These are phyloP conservation scores for Boleophthalmus pectinirostris DNA, from an alignment of 2,113 vertebrate genomes.

Conservation along the genomic window DNA sequence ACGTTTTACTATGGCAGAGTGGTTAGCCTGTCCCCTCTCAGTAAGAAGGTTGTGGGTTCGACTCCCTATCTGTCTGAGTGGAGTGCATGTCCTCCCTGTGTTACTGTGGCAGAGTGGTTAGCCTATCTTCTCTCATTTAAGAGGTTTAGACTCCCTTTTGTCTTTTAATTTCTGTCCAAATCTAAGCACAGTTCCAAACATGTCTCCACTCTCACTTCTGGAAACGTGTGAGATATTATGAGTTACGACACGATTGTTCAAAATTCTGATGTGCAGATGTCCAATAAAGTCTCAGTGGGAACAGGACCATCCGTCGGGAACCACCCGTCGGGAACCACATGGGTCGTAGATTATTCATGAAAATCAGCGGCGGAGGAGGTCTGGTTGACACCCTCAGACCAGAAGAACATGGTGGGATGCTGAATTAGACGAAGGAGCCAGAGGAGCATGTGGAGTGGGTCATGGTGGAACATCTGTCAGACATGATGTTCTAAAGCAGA, in stretches of 20 bases:
- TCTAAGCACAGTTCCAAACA: background rate
- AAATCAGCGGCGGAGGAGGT: background rate
- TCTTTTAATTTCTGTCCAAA: background rate
- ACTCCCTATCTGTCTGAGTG: too few species aligned
- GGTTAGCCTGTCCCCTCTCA: background rate
- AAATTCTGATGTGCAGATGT: background rate
- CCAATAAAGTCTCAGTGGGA: background rate
- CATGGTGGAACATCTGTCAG: too few species aligned
- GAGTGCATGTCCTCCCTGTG: too few species aligned
- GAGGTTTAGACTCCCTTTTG: too few species aligned
- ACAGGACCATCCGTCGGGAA: background rate
- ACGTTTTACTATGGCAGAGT: background rate
- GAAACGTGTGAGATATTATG: background rate
- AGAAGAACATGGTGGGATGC: background rate
- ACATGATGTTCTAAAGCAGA: too few species aligned
- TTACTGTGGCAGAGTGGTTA: too few species aligned
- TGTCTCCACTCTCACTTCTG: background rate
- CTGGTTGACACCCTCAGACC: background rate
- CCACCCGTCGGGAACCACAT: background rate
- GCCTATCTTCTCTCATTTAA: too few species aligned
- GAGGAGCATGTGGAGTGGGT: too few species aligned
- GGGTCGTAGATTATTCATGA: background rate
- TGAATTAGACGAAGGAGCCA: too few species aligned
- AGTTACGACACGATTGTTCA: background rate
- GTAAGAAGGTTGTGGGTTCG: too few species aligned